phyloP scores from a whole-genome alignment of 2,113 vertebrate genomes.

The Pluvialis apricaria region DNA sequence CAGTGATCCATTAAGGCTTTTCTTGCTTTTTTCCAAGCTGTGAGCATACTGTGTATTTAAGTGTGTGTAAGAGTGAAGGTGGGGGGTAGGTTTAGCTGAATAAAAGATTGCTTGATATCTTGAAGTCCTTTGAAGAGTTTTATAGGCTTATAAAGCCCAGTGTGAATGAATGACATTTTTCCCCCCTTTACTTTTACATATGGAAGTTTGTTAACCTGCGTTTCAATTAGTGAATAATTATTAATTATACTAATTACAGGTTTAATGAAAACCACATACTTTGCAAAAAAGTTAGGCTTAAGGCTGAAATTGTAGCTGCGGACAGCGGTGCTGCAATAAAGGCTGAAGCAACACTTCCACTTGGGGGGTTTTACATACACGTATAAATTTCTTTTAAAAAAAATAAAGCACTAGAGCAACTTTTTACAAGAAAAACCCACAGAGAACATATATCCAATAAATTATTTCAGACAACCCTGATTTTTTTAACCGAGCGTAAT shows the following conservation, averaged over 20 bases:
- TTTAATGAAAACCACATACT: conserved; percentile 66
- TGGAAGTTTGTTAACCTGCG: conserved; percentile 78
- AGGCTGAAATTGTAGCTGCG: conserved; percentile 45
- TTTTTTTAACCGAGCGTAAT: neutral
- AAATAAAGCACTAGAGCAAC: neutral
- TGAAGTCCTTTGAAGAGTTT: conserved; percentile 83
- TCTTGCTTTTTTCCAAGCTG: conserved; percentile 76
- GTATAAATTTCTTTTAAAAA: neutral
- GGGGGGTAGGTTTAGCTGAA: conserved; percentile 82
- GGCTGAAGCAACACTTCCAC: neutral
- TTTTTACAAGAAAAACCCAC: neutral
- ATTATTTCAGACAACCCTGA: neutral
- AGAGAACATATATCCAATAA: neutral
- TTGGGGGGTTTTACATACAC: neutral
- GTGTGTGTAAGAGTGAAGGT: conserved; percentile 76
- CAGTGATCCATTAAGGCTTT: conserved; percentile 82
- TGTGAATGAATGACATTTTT: conserved; percentile 76
- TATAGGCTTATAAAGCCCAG: conserved; percentile 81
- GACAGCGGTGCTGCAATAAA: neutral
- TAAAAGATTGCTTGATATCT: conserved; percentile 85
- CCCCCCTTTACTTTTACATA: conserved; percentile 65
- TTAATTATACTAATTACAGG: conserved; percentile 78
- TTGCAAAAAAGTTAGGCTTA: conserved; percentile 44
- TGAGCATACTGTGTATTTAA: conserved; percentile 82
- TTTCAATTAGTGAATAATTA: conserved; percentile 79